A percentile compares a stretch with the other conserved stretches of the same genome.
Evolutionary conservation across 2,113 vertebrate genomes (phyloP).

Genomic region (Sciurus niger): DNA sequence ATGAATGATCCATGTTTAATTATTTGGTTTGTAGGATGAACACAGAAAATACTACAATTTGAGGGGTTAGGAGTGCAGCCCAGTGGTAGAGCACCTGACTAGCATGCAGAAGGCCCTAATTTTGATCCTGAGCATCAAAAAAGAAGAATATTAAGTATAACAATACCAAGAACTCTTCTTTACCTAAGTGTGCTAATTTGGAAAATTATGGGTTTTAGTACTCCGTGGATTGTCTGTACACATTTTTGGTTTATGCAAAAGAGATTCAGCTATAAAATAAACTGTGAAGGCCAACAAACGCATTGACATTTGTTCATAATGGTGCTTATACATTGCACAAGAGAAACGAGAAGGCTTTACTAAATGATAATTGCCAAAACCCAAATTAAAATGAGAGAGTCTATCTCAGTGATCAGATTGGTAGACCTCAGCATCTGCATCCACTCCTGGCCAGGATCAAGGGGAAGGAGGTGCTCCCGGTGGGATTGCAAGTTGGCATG

Average conservation of each 20-base stretch:
- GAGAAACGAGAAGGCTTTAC: background rate
- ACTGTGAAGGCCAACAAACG: background rate
- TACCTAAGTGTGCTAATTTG: background rate
- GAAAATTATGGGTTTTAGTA: background rate
- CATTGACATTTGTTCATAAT: background rate
- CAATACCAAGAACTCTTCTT: background rate
- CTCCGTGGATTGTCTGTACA: background rate
- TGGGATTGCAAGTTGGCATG: rapidly evolving
- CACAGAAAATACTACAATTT: background rate
- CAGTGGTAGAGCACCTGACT: background rate
- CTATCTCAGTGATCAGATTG: rapidly evolving
- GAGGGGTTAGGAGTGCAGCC: background rate
- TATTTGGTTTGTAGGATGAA: background rate
- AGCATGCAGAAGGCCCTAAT: background rate
- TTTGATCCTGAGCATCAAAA: background rate
- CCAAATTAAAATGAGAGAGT: background rate
- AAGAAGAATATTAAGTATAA: background rate
- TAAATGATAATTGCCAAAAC: background rate
- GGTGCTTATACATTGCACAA: rapidly evolving
- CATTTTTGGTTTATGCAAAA: background rate
- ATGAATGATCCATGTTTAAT: background rate
- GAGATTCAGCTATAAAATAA: background rate
- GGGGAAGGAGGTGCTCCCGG: background rate
- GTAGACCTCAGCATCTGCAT: rapidly evolving
- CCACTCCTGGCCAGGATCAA: rapidly evolving